These are phyloP conservation scores for Hypomecis atomaria DNA, from an alignment of 2,888 invertebrate species.

Conservation along the genomic window DNA sequence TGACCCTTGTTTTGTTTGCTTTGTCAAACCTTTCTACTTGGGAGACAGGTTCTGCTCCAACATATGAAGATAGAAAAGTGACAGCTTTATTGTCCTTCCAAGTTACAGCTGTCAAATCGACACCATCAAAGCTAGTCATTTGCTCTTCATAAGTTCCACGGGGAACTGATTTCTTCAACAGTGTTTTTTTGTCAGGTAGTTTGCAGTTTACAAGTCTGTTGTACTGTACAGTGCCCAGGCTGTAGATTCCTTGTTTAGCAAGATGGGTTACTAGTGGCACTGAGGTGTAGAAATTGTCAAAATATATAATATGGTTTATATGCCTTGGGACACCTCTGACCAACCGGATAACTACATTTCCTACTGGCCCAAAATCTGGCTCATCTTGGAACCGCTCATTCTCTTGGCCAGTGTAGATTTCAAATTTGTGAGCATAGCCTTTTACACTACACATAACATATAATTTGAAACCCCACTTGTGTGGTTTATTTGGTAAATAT, in stretches of 20 bases:
- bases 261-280: conserved; percentile 44
- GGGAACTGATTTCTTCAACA: conserved; percentile 50
- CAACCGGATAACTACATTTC: conserved; percentile 49
- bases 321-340: conserved; percentile 48
- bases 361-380: conserved; percentile 51
- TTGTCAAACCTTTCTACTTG: conserved; percentile 48
- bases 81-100: conserved; percentile 56
- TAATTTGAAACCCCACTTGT: conserved; percentile 46
- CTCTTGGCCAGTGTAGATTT: conserved; percentile 47
- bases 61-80: conserved; percentile 52
- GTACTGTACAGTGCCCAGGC: conserved; percentile 29
- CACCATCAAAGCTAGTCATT: conserved; percentile 47
- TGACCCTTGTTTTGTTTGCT: conserved; percentile 40
- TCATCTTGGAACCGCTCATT: conserved; percentile 45
- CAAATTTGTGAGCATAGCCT: conserved; percentile 47
- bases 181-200: conserved; percentile 49
- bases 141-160: conserved; percentile 50
- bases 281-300: conserved; percentile 51
- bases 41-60: conserved; percentile 44
- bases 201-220: conserved; percentile 47
- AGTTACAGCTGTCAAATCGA: conserved; percentile 49
- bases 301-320: conserved; percentile 49
- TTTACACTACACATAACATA: conserved; percentile 42
- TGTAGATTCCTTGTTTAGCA: conserved; percentile 49
- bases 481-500: conserved; percentile 45